Evolutionary conservation across 1,140 invertebrate genomes (phyloP).

Genomic region (Apis mellifera): DNA sequence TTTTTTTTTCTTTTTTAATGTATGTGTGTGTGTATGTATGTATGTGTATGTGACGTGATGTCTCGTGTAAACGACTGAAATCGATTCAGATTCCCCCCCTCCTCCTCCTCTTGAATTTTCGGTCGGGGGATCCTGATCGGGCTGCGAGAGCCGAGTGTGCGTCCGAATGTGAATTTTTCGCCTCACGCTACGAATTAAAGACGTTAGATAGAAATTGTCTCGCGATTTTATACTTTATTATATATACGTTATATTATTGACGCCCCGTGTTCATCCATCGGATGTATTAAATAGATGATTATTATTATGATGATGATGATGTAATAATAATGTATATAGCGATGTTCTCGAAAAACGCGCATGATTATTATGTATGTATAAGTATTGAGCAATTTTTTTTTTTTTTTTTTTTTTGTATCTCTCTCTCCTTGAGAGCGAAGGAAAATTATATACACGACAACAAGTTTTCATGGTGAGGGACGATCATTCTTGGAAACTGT

Average conservation of each 20-base stretch:
- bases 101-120: too few relatives aligned
- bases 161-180: conserved; percentile 6
- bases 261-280: not conserved
- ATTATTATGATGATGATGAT: too few relatives aligned
- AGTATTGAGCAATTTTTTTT: conserved; percentile 2
- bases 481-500: not conserved
- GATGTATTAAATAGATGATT: not conserved
- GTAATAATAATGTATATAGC: not conserved
- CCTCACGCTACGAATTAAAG: conserved; percentile 1
- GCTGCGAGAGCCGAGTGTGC: too few relatives aligned
- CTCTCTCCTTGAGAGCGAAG: too few relatives aligned
- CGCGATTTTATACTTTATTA: conserved; percentile 25
- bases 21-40: too few relatives aligned
- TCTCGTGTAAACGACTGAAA: conserved; percentile 8
- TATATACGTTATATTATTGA: not conserved
- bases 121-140: not conserved
- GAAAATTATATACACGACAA: not conserved
- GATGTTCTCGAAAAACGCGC: not conserved
- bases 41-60: too few relatives aligned
- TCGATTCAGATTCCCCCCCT: too few relatives aligned
- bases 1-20: not conserved
- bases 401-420: not conserved
- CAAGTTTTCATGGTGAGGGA: not conserved
- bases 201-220: not conserved
- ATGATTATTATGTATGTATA: not conserved